These are phyloP conservation scores for Lophochroa leadbeateri DNA, from an alignment of 2,113 vertebrate genomes.

Conservation along the genomic window DNA sequence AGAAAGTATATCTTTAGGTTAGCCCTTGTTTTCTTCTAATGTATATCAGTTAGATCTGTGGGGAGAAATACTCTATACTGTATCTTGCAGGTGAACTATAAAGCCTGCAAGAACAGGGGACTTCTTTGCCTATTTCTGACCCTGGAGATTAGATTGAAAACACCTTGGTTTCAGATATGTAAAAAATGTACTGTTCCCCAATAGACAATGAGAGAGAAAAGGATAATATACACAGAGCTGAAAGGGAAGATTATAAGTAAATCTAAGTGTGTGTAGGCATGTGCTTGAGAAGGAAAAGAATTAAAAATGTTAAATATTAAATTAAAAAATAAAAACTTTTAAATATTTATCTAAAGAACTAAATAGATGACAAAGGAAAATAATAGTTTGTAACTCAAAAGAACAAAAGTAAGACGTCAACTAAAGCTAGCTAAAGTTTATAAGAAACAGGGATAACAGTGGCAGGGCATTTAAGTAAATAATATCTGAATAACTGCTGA, in stretches of 20 bases:
- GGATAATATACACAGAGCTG: background rate
- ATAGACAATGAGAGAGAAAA: background rate
- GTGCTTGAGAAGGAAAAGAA: background rate
- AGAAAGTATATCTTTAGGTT: constrained; percentile 48
- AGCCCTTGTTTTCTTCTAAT: constrained; percentile 21
- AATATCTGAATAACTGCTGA: background rate
- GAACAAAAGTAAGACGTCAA: background rate
- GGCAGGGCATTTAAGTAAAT: background rate
- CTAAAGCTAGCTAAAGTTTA: background rate
- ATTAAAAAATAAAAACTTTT: background rate
- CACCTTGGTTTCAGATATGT: background rate
- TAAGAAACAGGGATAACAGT: background rate
- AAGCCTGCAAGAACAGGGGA: background rate
- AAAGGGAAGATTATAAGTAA: background rate
- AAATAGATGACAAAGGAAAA: background rate
- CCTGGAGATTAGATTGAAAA: background rate
- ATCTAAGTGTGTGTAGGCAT: background rate
- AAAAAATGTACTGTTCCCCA: background rate
- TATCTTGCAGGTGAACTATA: background rate
- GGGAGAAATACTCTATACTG: constrained; percentile 22
- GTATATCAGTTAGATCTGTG: background rate
- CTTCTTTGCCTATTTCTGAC: background rate
- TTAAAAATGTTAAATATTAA: background rate
- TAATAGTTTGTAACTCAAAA: background rate
- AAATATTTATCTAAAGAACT: background rate